These are phyloP conservation scores for Trachurus trachurus DNA, from an alignment of 2,797 vertebrate species.

Conservation along the genomic window DNA sequence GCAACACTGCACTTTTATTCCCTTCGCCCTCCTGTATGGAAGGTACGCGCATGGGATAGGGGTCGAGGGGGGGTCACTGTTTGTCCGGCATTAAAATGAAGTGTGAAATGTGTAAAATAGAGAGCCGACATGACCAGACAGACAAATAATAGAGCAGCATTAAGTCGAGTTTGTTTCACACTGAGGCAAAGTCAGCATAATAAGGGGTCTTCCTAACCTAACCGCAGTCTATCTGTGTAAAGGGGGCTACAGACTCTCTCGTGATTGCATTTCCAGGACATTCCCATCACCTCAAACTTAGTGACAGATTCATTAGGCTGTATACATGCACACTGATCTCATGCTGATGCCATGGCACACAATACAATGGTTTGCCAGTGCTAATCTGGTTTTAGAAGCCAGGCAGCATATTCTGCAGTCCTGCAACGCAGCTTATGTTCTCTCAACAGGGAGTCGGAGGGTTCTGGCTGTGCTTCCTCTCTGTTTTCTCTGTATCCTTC, in stretches of 20 bases:
- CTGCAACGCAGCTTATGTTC: slow-evolving; percentile 86
- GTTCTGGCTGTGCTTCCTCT: slow-evolving; percentile 76
- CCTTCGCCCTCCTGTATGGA: too few species aligned
- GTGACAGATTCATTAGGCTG: slow-evolving; percentile 69
- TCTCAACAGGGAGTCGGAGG: slow-evolving; percentile 80
- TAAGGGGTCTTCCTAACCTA: too few species aligned
- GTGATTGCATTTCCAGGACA: slow-evolving; percentile 46
- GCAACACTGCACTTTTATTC: too few species aligned
- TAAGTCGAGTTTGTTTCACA: too few species aligned
- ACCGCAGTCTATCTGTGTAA: too few species aligned
- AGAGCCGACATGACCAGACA: too few species aligned
- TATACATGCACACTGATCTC: slow-evolving; percentile 57
- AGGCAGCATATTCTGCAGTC: slow-evolving; percentile 82
- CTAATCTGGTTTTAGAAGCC: slow-evolving; percentile 83
- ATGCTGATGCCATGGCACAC: slow-evolving; percentile 64
- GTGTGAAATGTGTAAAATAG: too few species aligned
- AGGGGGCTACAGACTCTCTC: background rate
- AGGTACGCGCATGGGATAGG: too few species aligned
- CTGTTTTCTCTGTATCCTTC: slow-evolving; percentile 32
- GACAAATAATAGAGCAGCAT: too few species aligned
- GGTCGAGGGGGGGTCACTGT: too few species aligned
- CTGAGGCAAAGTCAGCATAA: too few species aligned
- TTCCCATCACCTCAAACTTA: slow-evolving; percentile 48
- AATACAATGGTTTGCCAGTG: slow-evolving; percentile 76
- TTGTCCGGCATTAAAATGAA: too few species aligned